Evolutionary conservation across 2,113 vertebrate genomes (phyloP).

Genomic region (Crocuta crocuta): DNA sequence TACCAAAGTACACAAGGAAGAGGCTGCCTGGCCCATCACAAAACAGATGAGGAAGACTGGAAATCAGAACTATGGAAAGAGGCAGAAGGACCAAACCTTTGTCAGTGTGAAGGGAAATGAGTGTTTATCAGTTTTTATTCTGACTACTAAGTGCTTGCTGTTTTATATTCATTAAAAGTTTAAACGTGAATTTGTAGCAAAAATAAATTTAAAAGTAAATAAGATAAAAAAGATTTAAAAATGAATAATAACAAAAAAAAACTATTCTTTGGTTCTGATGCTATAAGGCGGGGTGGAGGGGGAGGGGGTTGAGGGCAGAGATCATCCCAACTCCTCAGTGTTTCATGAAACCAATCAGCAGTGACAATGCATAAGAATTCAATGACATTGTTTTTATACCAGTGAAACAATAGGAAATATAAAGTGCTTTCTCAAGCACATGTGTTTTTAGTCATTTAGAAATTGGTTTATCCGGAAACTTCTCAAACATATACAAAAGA

Average conservation of each 20-base stretch:
- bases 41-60: not conserved
- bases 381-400: not conserved
- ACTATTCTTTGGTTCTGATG: not conserved
- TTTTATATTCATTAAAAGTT: not conserved
- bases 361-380: not conserved
- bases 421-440: not conserved
- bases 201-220: not conserved
- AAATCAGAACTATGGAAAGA: not conserved
- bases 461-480: not conserved
- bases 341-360: not conserved
- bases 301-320: not conserved
- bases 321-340: not conserved
- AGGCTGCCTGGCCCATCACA: not conserved
- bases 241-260: not conserved
- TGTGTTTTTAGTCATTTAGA: not conserved
- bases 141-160: not conserved
- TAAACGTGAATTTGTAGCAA: not conserved
- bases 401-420: not conserved
- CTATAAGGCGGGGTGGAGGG: too few relatives aligned
- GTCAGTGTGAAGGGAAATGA: not conserved
- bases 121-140: not conserved
- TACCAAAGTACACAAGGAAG: not conserved
- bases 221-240: not conserved
- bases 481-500: not conserved
- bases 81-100: not conserved